Percentiles rank a stretch among this genome's conserved stretches.
Conservation (phyloP, 2,888 invertebrate species). For the Melikaiella ostensackeni region DNA sequence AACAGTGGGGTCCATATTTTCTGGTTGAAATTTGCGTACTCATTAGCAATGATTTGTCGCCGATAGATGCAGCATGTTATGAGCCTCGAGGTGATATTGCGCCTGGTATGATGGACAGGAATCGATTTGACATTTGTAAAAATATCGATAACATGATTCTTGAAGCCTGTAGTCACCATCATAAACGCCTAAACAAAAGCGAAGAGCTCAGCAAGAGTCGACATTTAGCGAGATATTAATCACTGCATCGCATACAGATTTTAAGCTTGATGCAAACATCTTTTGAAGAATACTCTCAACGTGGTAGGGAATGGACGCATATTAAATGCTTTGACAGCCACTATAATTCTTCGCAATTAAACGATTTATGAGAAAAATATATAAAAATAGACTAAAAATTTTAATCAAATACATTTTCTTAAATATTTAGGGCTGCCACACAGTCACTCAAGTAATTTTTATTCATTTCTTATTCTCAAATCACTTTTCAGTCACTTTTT, state of each 20-base stretch:
- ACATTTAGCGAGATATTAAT: conserved; percentile 38
- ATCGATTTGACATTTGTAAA: conserved; percentile 32
- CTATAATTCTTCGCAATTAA: neutral
- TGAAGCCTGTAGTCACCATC: conserved; percentile 29
- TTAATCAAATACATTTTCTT: neutral
- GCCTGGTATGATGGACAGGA: neutral
- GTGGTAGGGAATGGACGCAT: conserved; percentile 14
- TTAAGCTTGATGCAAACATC: conserved; percentile 33
- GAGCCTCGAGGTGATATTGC: neutral
- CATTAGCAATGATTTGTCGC: conserved; percentile 24
- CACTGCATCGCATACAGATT: conserved; percentile 25
- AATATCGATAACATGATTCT: conserved; percentile 33
- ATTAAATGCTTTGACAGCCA: conserved; percentile 19
- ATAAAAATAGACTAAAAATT: neutral
- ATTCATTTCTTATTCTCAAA: too few species aligned
- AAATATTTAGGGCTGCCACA: too few species aligned
- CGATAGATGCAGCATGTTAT: conserved; percentile 2
- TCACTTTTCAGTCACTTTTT: too few species aligned
- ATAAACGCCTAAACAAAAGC: conserved; percentile 32
- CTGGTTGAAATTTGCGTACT: conserved; percentile 8
- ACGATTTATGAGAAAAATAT: neutral
- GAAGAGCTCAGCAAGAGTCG: conserved; percentile 14
- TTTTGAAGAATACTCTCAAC: conserved; percentile 28
- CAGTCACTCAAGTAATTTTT: too few species aligned
- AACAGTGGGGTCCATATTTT: neutral